These are phyloP conservation scores for Palaemon carinicauda DNA, from an alignment of 1,140 invertebrate species.

Conservation along the genomic window DNA sequence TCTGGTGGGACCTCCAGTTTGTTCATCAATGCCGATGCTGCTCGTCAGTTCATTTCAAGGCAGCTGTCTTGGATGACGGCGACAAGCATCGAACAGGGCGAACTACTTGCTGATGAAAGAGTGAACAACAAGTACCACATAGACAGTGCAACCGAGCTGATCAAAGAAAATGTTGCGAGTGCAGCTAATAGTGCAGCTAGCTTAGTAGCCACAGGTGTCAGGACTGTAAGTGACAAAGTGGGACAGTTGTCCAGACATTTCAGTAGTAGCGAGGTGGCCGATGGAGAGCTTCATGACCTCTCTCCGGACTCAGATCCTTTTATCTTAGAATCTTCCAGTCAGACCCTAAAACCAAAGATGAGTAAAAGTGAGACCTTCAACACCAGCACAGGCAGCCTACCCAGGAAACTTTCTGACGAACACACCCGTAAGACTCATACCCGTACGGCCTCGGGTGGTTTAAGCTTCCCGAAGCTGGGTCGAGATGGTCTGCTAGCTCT, in stretches of 20 bases:
- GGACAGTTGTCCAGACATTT: slow-evolving; percentile 77
- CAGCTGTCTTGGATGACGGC: slow-evolving; percentile 76
- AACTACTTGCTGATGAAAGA: slow-evolving; percentile 63
- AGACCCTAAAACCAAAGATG: slow-evolving; percentile 22
- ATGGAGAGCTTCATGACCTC: slow-evolving; percentile 61
- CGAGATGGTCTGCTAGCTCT: slow-evolving; percentile 4
- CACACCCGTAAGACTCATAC: slow-evolving; percentile 53
- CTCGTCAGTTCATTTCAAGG: slow-evolving; percentile 75
- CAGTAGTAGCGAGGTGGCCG: slow-evolving; percentile 76
- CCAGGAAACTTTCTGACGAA: slow-evolving; percentile 51
- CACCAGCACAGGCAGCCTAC: slow-evolving; percentile 24
- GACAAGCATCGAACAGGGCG: slow-evolving; percentile 69
- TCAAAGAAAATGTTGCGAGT: slow-evolving; percentile 66
- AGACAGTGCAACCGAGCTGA: slow-evolving; percentile 57
- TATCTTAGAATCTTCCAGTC: slow-evolving; percentile 5
- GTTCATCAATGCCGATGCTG: slow-evolving; percentile 77
- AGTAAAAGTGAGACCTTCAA: slow-evolving; percentile 46
- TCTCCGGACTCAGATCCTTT: slow-evolving; percentile 67
- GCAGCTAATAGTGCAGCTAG: slow-evolving; percentile 76
- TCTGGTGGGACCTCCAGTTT: slow-evolving; percentile 60
- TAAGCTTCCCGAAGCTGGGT: slow-evolving; percentile 14
- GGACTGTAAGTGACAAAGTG: slow-evolving; percentile 78
- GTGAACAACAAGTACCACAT: slow-evolving; percentile 38
- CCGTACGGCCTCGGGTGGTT: slow-evolving; percentile 31
- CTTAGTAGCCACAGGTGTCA: slow-evolving; percentile 70